Evolutionary conservation across 2,797 vertebrate species (phyloP), one percentile per base, ranked within the genome.

Genomic region (Sebastes hubbsi): DNA sequence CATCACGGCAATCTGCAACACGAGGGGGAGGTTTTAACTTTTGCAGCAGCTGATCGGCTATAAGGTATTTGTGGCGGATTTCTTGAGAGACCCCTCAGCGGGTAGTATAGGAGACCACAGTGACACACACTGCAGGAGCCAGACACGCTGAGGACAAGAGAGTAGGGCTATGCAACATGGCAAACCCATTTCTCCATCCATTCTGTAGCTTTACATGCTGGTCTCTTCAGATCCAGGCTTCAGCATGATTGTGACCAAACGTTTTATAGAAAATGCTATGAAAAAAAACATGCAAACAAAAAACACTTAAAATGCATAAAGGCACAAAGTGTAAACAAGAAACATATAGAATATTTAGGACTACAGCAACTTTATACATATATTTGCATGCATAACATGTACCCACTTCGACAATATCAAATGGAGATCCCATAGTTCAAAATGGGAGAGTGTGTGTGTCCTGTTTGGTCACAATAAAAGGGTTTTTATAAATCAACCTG

Each of bases 221-320:
- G 92, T 93, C 92, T 94, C 86, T 87, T 94, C 90, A 93, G 86
- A 95, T 95, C 94, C 92, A 95, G 95, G 95, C 96, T 95, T 97
- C 96, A 96, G 97, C 96, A 96, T 95, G 96, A 96, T 87, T 83
- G 96, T 97, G 97, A 99, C 98, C 97, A 98, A 98, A 98, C 94
- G 90, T 96, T 98, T 97, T 97, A 42, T 95, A 95, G 87, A 87
- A 91, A 92, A 92, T 25, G 8, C 22, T 61, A 70, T 49, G 2
- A 65, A 77, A 75, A 85, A 86, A 81, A 72, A 38, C 42, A 85
- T 46, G 72, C 52, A 83, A 56, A 88, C 38, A 90, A 92, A 91
- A 91, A 85, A 56, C 85, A 92, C 94, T 93, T 93, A 72, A 91
- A 94, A 94, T 85, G 91, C 14, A 91, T 96, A 96, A 96, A 95